Evolutionary conservation across 2,888 invertebrate genomes (phyloP).

Genomic region (Myopa testacea): DNA sequence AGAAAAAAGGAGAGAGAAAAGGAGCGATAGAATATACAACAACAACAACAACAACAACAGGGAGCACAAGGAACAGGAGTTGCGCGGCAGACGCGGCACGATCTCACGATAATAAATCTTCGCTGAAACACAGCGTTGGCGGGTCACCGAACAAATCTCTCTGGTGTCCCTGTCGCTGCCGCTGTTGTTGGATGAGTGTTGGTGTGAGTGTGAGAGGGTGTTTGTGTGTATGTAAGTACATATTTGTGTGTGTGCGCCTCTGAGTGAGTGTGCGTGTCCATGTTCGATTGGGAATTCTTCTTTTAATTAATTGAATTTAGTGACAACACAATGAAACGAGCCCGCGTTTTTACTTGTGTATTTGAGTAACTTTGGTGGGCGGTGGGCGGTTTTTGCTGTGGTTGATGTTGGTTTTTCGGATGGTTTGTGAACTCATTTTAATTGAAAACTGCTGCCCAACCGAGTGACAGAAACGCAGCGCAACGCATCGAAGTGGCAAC

Average conservation of each 20-base stretch:
- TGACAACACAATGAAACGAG: background rate
- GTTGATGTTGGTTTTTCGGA: too few species aligned
- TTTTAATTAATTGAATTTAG: conserved; percentile 32
- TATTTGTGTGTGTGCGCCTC: conserved; percentile 17
- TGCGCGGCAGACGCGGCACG: conserved; percentile 17
- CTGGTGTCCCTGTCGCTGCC: conserved; percentile 16
- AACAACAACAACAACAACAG: background rate
- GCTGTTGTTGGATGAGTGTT: background rate
- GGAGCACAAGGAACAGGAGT: background rate
- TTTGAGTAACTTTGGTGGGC: background rate
- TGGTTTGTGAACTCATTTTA: too few species aligned
- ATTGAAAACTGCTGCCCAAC: background rate
- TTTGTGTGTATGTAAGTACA: conserved; percentile 53
- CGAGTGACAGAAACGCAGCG: conserved; percentile 9
- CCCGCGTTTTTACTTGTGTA: background rate
- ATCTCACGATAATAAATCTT: conserved; percentile 58
- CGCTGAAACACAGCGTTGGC: conserved; percentile 64
- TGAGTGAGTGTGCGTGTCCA: background rate
- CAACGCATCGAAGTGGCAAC: conserved; percentile 9
- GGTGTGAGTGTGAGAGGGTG: conserved; percentile 1
- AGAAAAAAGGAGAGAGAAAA: background rate
- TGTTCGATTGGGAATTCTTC: conserved; percentile 2
- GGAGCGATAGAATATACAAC: background rate
- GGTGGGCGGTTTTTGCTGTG: background rate
- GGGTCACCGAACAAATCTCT: conserved; percentile 55